Base-by-base conservation (phyloP, 2,888 invertebrate genomes). In the Habrosyne pyritoides region DNA sequence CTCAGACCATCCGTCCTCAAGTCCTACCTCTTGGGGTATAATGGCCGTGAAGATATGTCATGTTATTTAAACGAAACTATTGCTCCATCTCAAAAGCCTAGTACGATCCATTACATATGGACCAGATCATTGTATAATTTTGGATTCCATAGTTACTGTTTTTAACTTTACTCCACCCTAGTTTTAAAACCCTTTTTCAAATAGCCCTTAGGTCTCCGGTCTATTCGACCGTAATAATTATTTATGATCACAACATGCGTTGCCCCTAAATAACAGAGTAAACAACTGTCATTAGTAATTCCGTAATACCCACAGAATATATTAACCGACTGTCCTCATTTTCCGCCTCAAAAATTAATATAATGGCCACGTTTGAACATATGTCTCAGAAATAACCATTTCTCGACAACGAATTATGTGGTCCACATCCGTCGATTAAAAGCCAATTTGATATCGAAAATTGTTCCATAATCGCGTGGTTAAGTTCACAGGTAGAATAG, bases 361-460 rank as follows among this genome's bases (percentile, higher is more conserved):
- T 87, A 86, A 87, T 84, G 57, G 71, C 63, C 64, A 42, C 18
- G 18, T 42, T 42, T 42, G 60, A 59, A 74, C 78, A 81, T 79
- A 79, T 83, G 84, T 83, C 79, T 42, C 76, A 72, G 62, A 79
- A 81, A 81, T 82, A 77, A 81, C 73, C 71, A 78, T 79, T 81
- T 73, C 71, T 69, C 60, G 67, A 68, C 71, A 72, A 67, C 47
- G n/a, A 22, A 24, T 47, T 26, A n/a, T 49, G 10, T 49, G 42
- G 52, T 73, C 79, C 75, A 75, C 82, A 84, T 86, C 87, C 86
- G 86, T 78, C 86, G 77, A 86, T 89, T 87, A 88, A 80, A 86
- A 72, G 61, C 75, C 77, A 79, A 87, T 87, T 85, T 83, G 67
- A 66, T 67, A 65, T 66, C 67, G 70, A 75, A 85, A 85, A 71